phyloP scores from a whole-genome alignment of 2,888 invertebrate species.

The Drosophila algonquin region DNA sequence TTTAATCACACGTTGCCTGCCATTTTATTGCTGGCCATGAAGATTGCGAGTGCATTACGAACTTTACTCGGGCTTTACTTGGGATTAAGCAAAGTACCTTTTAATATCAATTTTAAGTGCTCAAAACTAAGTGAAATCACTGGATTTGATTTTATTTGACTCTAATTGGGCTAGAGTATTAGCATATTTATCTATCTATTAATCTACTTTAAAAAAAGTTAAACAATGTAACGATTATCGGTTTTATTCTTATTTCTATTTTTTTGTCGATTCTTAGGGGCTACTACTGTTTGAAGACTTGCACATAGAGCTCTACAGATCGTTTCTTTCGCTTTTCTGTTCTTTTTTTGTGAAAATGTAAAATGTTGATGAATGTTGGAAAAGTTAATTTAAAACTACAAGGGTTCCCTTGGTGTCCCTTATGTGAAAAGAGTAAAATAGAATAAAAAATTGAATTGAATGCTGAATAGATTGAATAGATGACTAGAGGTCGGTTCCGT shows the following conservation, averaged over 20 bases:
- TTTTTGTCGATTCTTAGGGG: too few relatives aligned
- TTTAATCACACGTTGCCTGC: slow-evolving; percentile 61
- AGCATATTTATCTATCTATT: not conserved
- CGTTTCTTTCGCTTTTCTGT: too few relatives aligned
- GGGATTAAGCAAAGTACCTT: slow-evolving; percentile 39
- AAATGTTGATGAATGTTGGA: too few relatives aligned
- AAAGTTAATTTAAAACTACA: too few relatives aligned
- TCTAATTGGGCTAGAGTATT: not conserved
- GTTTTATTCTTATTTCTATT: too few relatives aligned
- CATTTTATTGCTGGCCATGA: slow-evolving; percentile 66
- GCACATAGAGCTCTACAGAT: too few relatives aligned
- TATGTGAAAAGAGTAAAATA: not conserved
- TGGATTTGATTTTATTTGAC: slow-evolving; percentile 16
- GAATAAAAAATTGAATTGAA: not conserved
- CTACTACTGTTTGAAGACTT: too few relatives aligned
- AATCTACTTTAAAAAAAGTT: too few relatives aligned
- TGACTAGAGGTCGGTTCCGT: not conserved
- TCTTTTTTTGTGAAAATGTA: too few relatives aligned
- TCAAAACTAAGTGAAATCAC: slow-evolving; percentile 31
- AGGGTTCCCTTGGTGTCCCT: too few relatives aligned
- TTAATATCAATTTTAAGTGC: slow-evolving; percentile 22
- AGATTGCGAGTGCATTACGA: slow-evolving; percentile 60
- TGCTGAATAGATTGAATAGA: not conserved
- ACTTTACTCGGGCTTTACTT: slow-evolving; percentile 15
- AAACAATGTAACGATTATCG: too few relatives aligned